phyloP scores from a whole-genome alignment of 2,888 invertebrate species.

The Sturmia bella region DNA sequence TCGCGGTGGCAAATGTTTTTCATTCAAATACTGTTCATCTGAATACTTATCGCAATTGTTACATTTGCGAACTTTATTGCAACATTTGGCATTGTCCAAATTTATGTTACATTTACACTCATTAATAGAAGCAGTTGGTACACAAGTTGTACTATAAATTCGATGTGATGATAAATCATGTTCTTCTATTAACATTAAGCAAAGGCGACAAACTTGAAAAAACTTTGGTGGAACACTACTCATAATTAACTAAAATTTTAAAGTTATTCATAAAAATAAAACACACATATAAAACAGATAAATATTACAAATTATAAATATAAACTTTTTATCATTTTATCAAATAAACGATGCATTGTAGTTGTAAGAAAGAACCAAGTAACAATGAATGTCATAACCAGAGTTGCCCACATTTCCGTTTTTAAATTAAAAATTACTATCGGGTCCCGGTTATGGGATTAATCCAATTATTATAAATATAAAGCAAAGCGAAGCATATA shows the following conservation, averaged over 20 bases:
- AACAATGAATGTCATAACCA: too few species aligned
- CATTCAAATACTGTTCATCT: conserved; percentile 5
- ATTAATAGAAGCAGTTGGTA: conserved; percentile 46
- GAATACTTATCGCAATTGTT: conserved; percentile 36
- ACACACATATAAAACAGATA: conserved; percentile 26
- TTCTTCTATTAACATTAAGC: conserved; percentile 90
- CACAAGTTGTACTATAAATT: conserved; percentile 76
- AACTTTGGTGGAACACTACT: conserved; percentile 95
- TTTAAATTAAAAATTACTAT: too few species aligned
- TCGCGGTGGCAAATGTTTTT: conserved; percentile 29
- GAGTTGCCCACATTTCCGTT: too few species aligned
- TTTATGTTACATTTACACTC: conserved; percentile 50
- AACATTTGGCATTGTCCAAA: conserved; percentile 46
- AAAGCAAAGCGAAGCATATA: too few species aligned
- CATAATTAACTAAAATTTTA: conserved; percentile 85
- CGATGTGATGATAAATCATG: conserved; percentile 87
- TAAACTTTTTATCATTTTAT: conserved; percentile 26
- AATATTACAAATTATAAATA: conserved; percentile 24
- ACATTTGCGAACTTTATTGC: conserved; percentile 41
- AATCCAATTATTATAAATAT: too few species aligned
- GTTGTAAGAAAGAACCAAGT: conserved; percentile 25
- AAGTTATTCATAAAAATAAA: conserved; percentile 37
- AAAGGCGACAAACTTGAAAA: conserved; percentile 96
- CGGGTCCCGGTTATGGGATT: too few species aligned
- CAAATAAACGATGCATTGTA: conserved; percentile 17